phyloP scores from a whole-genome alignment of 2,888 invertebrate species.

The Temnothorax unifasciatus region DNA sequence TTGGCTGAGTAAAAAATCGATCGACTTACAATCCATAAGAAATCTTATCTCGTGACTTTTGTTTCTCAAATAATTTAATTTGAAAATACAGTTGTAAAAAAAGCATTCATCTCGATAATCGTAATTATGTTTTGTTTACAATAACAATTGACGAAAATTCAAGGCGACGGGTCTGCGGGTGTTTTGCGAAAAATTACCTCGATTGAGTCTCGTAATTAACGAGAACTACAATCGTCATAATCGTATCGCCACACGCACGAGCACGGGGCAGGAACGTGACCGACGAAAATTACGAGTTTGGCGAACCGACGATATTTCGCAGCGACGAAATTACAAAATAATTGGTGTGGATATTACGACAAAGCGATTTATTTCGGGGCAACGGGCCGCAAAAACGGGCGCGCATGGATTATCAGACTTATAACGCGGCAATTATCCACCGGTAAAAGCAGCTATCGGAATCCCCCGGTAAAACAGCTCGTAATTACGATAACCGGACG shows the following conservation, averaged over 20 bases:
- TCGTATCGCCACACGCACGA: not conserved
- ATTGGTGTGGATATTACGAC: constrained; percentile 40
- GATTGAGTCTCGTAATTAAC: constrained; percentile 16
- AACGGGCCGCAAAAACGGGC: constrained; percentile 16
- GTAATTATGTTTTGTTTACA: not conserved
- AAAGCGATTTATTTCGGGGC: constrained; percentile 43
- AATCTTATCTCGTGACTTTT: not conserved
- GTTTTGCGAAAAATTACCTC: not conserved
- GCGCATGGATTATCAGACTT: constrained; percentile 27
- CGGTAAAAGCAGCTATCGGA: not conserved
- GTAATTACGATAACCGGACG: constrained; percentile 27
- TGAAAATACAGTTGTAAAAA: not conserved
- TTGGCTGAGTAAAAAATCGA: not conserved
- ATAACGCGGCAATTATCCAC: constrained; percentile 35
- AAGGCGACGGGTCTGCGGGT: not conserved
- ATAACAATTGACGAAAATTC: not conserved
- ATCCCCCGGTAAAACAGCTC: constrained; percentile 17
- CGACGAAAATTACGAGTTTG: constrained; percentile 15
- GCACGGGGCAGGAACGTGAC: not conserved
- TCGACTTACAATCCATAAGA: no score
- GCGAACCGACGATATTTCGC: constrained; percentile 26
- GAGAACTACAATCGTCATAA: constrained; percentile 31
- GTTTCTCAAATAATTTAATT: not conserved
- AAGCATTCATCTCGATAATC: not conserved
- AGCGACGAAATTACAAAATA: constrained; percentile 46